Evolutionary conservation across 2,888 invertebrate species (phyloP), one percentile per base, ranked within the genome.

Genomic region (Drosophila peninsularis): DNA sequence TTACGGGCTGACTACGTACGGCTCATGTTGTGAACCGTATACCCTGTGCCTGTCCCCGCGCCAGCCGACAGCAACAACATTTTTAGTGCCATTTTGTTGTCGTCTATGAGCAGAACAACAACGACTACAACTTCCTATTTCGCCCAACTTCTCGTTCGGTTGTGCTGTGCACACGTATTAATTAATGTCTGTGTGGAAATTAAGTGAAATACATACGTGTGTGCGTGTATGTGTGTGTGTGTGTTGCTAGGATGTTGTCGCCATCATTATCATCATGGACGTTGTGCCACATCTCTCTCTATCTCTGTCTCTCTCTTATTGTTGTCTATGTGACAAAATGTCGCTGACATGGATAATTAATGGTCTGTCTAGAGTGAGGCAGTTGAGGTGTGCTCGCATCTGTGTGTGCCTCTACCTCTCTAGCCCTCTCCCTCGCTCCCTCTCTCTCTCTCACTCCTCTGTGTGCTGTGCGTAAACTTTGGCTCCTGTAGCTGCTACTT

Each of bases 291-390:
- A 55, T 53, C 49, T n/a, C 54, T 24, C 45, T 39, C 27, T 27
- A 1, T 19, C 42, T 36, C 60, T 49, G 1, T 7, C 47, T 13
- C 47, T 47, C 11, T 11, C 42, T 24, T n/a, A n/a, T 47, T 61
- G 61, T 58, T 49, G 47, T 61, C 68, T 71, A 45, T 75, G 80
- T 85, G 88, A 88, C 84, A 84, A 88, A 88, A 85, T 85, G 86
- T 74, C 88, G 86, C 83, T 86, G 86, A 86, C 86, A 88, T 88
- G 83, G 86, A 88, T 85, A 85, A 85, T 88, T 88, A 85, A 85
- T 88, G 80, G 82, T 68, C 67, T 81, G 68, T 66, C 71, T 62
- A 62, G 41, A 32, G 69, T 50, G 63, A 52, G 65, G 45, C 54
- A 44, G 56, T 55, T 62, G 52, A 52, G 58, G 58, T 47, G 47